Evolutionary conservation across 2,113 vertebrate genomes (phyloP), one percentile per base, ranked within the genome.

Genomic region (Barbus barbus): DNA sequence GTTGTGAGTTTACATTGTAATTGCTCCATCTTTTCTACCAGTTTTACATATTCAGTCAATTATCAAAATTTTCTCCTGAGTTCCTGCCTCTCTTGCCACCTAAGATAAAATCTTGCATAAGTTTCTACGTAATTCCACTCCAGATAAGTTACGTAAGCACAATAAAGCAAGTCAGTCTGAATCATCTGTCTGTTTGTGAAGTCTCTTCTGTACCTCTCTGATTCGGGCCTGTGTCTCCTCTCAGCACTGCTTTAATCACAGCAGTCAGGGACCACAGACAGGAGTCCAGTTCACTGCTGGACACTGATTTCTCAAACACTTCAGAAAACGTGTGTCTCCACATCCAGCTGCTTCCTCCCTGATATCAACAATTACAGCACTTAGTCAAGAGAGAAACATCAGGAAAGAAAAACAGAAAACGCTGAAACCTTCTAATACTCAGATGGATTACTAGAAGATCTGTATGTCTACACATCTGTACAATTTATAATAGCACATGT

Each of bases 211-310:
- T 41, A 85, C 95, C 95, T 90, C 69, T 44, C 88, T 91, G 87
- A 82, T 90, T 65, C 2, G 8, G 51, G 85, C 20, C 24, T 2
- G 18, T 63, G 75, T 88, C 48, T 60, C 93, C 93, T 89, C 90
- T 95, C 48, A 96, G 83, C n/a, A 95, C 60, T 84, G 86, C 92
- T 88, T 94, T 95, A 6, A 96, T 84, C 26, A 95, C 20, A 5
- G 84, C 58, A 0, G 93, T 93, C 61, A 97, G 86, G 0, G 93
- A 94, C 91, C 94, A 94, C 46, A 98, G 91, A 85, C 95, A 96
- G 56, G 74, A 84, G 3, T 91, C 88, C 48, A 93, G 31, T 20
- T 89, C 85, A 18, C 75, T 0, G 79, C 79, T 51, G 31, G 80
- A 58, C 16, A 22, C 0, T 1, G 81, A 38, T 4, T 82, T 75